Conservation (phyloP, 2,888 invertebrate species). For the Thyatira batis region DNA sequence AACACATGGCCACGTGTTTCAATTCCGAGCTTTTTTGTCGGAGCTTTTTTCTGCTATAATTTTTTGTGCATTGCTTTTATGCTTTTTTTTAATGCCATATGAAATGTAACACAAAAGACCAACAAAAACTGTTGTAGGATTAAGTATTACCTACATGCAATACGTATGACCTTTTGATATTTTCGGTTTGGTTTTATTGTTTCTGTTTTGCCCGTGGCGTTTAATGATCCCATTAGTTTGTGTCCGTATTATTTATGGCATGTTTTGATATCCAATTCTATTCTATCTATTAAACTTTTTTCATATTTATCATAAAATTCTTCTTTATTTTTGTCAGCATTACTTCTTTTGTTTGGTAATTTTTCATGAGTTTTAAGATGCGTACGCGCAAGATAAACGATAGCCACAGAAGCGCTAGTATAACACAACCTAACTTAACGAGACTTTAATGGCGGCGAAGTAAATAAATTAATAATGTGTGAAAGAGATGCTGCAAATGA, state of each 20-base stretch:
- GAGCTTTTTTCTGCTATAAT: constrained; percentile 31
- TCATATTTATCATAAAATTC: too few species aligned
- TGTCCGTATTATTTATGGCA: neutral
- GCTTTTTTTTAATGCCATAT: constrained; percentile 45
- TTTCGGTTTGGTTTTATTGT: constrained; percentile 15
- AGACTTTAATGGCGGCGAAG: constrained; percentile 18
- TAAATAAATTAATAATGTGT: constrained; percentile 15
- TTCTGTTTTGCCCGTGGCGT: constrained; percentile 11
- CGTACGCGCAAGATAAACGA: neutral
- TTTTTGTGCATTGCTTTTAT: constrained; percentile 45
- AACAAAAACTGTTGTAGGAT: constrained; percentile 21
- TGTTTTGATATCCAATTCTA: neutral
- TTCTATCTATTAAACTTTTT: too few species aligned
- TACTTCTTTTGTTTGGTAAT: too few species aligned
- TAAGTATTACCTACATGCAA: constrained; percentile 17
- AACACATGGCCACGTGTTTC: constrained; percentile 54
- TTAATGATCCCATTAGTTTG: constrained; percentile 16
- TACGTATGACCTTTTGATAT: constrained; percentile 26
- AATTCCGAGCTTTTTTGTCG: constrained; percentile 37
- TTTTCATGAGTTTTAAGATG: too few species aligned
- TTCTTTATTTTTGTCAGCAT: too few species aligned
- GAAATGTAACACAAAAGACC: constrained; percentile 45
- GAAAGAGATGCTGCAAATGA: neutral
- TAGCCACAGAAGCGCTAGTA: neutral
- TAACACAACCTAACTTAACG: constrained; percentile 9